Percentiles rank a stretch among this genome's conserved stretches.
Conservation (phyloP, 2,797 vertebrate species). For the Xiphorhynchus erythropygius region DNA sequence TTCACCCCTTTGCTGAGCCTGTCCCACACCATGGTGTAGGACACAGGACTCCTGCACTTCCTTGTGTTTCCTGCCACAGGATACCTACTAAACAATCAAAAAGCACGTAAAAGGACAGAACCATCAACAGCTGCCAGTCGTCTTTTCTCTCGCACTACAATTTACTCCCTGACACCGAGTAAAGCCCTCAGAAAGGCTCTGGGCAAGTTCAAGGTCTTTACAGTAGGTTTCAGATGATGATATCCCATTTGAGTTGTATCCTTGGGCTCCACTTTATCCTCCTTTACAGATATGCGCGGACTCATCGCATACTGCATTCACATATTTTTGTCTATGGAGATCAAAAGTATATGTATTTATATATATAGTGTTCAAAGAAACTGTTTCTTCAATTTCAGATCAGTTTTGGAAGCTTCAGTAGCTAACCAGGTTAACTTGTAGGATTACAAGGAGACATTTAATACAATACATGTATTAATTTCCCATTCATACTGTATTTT, state of each 20-base stretch:
- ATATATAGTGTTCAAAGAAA: neutral
- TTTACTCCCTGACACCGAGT: neutral
- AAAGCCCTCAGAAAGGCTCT: neutral
- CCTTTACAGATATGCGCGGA: neutral
- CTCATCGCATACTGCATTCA: neutral
- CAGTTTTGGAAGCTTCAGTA: conserved; percentile 7
- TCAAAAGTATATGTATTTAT: neutral
- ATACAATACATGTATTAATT: neutral
- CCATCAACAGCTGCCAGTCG: neutral
- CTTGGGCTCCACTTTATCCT: neutral
- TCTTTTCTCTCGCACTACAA: neutral
- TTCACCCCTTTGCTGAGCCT: neutral
- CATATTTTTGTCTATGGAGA: neutral
- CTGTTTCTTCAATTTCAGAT: neutral
- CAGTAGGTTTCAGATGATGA: neutral
- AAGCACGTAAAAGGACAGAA: no score
- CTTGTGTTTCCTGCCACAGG: neutral
- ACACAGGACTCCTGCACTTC: neutral
- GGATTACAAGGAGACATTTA: neutral
- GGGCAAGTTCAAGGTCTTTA: neutral
- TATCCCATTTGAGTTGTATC: neutral
- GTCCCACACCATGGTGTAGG: no score
- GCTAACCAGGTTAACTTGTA: neutral
- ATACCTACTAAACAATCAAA: neutral
- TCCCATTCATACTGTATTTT: conserved; percentile 4